Conservation (phyloP, 1,140 invertebrate species). For the Heliothis virescens region DNA sequence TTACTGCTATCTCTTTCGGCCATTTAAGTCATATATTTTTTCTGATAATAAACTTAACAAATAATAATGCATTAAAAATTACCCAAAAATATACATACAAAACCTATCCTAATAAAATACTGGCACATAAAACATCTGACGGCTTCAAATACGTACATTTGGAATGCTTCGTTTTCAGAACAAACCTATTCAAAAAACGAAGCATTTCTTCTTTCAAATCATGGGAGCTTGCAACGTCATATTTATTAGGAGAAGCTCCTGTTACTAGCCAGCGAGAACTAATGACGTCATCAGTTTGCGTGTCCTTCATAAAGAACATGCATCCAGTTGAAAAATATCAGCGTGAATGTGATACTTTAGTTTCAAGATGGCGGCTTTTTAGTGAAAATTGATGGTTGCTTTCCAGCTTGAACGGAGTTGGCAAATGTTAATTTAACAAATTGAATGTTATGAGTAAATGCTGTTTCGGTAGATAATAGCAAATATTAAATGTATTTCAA, state of each 20-base stretch:
- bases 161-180: too few species aligned
- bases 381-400: not conserved
- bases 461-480: too few species aligned
- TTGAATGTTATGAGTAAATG: too few species aligned
- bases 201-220: not conserved
- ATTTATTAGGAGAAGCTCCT: conserved; percentile 16
- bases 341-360: not conserved
- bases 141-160: too few species aligned
- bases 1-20: too few species aligned
- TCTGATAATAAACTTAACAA: too few species aligned
- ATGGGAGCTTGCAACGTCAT: not conserved
- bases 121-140: not conserved
- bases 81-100: too few species aligned
- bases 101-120: too few species aligned
- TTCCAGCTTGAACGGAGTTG: not conserved
- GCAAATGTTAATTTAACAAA: too few species aligned
- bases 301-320: conserved; percentile 7
- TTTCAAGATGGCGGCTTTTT: not conserved
- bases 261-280: conserved; percentile 3
- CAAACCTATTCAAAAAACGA: not conserved
- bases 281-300: conserved; percentile 26
- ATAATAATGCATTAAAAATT: too few species aligned
- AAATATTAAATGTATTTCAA: too few species aligned
- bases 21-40: too few species aligned
- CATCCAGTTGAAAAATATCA: conserved; percentile 2